Conservation (phyloP, 1,140 invertebrate genomes). For the Trichomalopsis sarcophagae region DNA sequence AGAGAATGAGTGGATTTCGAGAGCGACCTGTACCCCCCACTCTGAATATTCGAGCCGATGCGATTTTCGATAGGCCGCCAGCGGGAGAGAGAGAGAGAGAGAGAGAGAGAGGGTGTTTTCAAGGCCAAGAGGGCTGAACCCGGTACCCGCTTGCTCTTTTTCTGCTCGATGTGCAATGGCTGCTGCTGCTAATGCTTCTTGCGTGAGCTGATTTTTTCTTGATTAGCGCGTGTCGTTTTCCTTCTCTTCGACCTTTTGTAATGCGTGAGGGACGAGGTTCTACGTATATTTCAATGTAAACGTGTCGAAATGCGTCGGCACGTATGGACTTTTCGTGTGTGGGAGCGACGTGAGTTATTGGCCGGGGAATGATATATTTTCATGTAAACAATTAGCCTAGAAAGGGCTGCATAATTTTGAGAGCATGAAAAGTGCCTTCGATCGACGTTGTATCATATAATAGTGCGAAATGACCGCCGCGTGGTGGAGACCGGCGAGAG, state of each 20-base stretch:
- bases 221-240: too few relatives aligned
- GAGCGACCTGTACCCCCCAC: not conserved
- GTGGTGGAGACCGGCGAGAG: not conserved
- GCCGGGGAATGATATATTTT: not conserved
- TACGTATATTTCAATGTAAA: too few relatives aligned
- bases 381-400: slow-evolving; percentile 22
- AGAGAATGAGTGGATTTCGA: slow-evolving; percentile 1
- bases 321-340: too few relatives aligned
- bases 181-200: too few relatives aligned
- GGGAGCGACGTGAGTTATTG: too few relatives aligned
- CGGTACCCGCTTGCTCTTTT: not conserved
- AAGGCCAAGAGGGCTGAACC: slow-evolving; percentile 5
- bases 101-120: not conserved
- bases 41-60: not conserved
- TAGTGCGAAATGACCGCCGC: not conserved
- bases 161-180: not conserved
- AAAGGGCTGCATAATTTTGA: slow-evolving; percentile 21
- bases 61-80: not conserved
- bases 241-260: too few relatives aligned
- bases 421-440: slow-evolving; percentile 13
- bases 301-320: too few relatives aligned
- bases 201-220: too few relatives aligned
- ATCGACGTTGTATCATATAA: slow-evolving; percentile 23
- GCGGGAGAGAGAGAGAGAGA: not conserved
- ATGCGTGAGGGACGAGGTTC: too few relatives aligned